phyloP scores from a whole-genome alignment of 2,797 vertebrate genomes.

The Rhinoraja longicauda region DNA sequence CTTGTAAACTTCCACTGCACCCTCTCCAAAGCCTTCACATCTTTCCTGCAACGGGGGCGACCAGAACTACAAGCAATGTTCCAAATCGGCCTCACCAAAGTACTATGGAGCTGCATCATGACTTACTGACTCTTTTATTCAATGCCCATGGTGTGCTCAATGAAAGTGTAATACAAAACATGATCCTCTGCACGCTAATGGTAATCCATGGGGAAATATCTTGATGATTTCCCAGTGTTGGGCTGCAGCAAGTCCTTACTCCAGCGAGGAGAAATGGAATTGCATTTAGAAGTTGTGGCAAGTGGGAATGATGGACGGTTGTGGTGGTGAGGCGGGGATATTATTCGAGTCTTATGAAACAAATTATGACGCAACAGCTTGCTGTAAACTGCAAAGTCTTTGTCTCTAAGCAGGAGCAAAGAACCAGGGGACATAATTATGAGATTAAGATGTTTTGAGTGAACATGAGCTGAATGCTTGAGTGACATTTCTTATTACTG shows the following conservation, averaged over 20 bases:
- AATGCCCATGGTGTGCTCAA: no score
- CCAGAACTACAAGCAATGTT: no score
- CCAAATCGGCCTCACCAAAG: no score
- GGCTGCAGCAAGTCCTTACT: neutral
- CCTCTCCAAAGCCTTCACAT: no score
- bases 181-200: neutral
- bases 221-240: neutral
- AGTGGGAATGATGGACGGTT: no score
- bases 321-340: no score
- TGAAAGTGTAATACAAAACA: no score
- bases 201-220: neutral
- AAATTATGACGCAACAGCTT: neutral
- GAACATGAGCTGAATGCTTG: neutral
- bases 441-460: neutral
- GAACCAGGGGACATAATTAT: constrained; percentile 33
- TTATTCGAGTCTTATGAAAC: neutral
- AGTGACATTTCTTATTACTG: neutral
- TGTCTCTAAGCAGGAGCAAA: neutral
- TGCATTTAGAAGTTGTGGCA: no score
- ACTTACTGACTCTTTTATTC: no score
- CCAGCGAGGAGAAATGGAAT: neutral
- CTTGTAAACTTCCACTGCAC: no score
- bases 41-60: no score
- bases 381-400: neutral
- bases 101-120: no score